Evolutionary conservation across 2,888 invertebrate species (phyloP).

Genomic region (Ormia ochracea): DNA sequence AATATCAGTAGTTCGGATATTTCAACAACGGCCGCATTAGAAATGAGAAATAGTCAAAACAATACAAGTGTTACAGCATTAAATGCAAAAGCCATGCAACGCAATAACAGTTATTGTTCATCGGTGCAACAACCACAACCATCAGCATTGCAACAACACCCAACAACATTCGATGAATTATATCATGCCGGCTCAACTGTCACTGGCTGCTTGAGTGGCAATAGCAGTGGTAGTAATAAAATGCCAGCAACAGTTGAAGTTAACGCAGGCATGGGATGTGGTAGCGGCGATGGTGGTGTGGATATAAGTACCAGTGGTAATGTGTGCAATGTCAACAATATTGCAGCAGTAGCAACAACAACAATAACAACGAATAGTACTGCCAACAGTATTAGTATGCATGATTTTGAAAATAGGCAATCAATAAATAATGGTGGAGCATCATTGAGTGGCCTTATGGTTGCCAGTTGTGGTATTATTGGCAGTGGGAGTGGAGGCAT

Average conservation of each 20-base stretch:
- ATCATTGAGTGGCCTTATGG: conserved; percentile 38
- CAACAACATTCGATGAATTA: conserved; percentile 51
- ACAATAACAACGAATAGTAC: conserved; percentile 64
- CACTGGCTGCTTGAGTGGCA: conserved; percentile 40
- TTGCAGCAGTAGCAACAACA: conserved; percentile 9
- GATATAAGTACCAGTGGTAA: conserved; percentile 9
- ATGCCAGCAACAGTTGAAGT: conserved; percentile 60
- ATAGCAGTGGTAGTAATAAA: conserved; percentile 31
- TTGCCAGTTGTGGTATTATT: conserved; percentile 49
- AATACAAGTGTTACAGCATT: conserved; percentile 29
- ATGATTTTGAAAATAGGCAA: conserved; percentile 59
- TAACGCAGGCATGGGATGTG: conserved; percentile 5
- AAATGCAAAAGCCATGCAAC: conserved; percentile 8
- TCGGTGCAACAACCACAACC: conserved; percentile 10
- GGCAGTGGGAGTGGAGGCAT: conserved; percentile 31
- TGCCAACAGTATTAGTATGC: conserved; percentile 62
- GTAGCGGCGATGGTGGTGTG: not conserved
- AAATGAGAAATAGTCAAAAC: conserved; percentile 52
- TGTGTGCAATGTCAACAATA: conserved; percentile 51
- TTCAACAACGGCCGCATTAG: conserved; percentile 32
- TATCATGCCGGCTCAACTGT: conserved; percentile 52
- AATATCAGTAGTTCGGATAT: conserved; percentile 37
- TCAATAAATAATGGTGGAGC: conserved; percentile 57
- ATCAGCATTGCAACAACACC: conserved; percentile 41
- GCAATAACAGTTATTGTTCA: conserved; percentile 32